Evolutionary conservation across 2,888 invertebrate species (phyloP).

Genomic region (Argyra leucocephala): DNA sequence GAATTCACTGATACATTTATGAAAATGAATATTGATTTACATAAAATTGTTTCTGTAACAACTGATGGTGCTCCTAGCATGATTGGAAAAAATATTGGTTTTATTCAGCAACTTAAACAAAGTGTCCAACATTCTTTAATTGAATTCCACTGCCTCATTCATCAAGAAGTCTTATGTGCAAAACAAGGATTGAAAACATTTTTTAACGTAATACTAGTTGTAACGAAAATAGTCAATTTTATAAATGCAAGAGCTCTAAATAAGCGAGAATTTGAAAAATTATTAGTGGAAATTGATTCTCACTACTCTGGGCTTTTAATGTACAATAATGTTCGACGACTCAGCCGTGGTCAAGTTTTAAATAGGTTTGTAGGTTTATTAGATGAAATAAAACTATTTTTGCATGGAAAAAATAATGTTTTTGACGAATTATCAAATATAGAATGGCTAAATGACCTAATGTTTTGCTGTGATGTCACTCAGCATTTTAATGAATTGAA

Average conservation of each 20-base stretch:
- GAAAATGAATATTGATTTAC: too few relatives aligned
- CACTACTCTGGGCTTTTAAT: too few relatives aligned
- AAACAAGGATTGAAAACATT: conserved; percentile 1
- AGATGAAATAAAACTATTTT: background rate
- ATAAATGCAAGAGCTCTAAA: background rate
- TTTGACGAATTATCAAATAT: background rate
- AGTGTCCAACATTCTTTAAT: background rate
- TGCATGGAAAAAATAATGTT: background rate
- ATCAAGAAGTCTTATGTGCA: conserved; percentile 7
- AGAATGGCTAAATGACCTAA: background rate
- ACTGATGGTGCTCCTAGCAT: too few relatives aligned
- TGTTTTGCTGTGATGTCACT: conserved; percentile 13
- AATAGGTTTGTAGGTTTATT: background rate
- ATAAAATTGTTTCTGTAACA: too few relatives aligned
- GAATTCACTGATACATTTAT: too few relatives aligned
- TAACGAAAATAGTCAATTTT: background rate
- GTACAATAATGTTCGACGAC: background rate
- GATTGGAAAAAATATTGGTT: background rate
- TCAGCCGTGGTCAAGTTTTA: background rate
- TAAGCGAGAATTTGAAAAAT: background rate
- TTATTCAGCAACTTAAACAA: background rate
- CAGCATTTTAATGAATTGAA: conserved; percentile 16
- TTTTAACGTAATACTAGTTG: background rate
- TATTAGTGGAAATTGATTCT: background rate
- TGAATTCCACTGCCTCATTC: background rate